Conservation (phyloP, 2,113 vertebrate genomes). For the Ictalurus furcatus region DNA sequence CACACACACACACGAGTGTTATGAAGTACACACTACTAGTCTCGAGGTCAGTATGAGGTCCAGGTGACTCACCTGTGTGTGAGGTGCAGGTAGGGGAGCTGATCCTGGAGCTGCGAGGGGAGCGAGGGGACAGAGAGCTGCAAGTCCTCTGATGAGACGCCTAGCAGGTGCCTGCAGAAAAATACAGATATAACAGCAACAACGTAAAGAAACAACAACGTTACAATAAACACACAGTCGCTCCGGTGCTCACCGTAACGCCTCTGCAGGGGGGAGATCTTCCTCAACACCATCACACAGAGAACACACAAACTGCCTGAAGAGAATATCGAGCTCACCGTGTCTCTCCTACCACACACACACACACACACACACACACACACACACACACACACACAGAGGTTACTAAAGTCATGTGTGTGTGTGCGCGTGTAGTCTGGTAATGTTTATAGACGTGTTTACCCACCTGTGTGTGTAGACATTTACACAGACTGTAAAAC, state of each 20-base stretch:
- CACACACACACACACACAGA: not conserved
- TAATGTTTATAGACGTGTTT: not conserved
- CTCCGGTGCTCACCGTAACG: slow-evolving; percentile 77
- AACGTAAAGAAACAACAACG: not conserved
- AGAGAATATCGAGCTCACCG: slow-evolving; percentile 76
- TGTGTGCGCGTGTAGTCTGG: not conserved
- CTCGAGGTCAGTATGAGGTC: not conserved
- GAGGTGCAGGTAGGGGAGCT: slow-evolving; percentile 87
- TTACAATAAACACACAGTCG: not conserved
- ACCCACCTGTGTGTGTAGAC: slow-evolving; percentile 85
- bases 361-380: slow-evolving; percentile 22
- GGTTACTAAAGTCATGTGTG: not conserved
- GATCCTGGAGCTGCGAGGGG: slow-evolving; percentile 78
- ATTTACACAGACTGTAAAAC: slow-evolving; percentile 85
- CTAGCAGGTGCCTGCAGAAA: slow-evolving; percentile 80
- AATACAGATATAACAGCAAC: not conserved
- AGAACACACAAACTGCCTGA: slow-evolving; percentile 83
- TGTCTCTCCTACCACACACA: slow-evolving; percentile 73
- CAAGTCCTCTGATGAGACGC: slow-evolving; percentile 79
- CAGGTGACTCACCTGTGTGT: slow-evolving; percentile 83
- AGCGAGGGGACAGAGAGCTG: slow-evolving; percentile 73
- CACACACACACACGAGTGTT: not conserved
- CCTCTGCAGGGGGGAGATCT: slow-evolving; percentile 74
- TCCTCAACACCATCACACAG: slow-evolving; percentile 80
- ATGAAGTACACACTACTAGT: not conserved